A percentile compares a stretch with the other conserved stretches of the same genome.
Evolutionary conservation across 2,113 vertebrate species (phyloP).

Genomic region (Bufo bufo): DNA sequence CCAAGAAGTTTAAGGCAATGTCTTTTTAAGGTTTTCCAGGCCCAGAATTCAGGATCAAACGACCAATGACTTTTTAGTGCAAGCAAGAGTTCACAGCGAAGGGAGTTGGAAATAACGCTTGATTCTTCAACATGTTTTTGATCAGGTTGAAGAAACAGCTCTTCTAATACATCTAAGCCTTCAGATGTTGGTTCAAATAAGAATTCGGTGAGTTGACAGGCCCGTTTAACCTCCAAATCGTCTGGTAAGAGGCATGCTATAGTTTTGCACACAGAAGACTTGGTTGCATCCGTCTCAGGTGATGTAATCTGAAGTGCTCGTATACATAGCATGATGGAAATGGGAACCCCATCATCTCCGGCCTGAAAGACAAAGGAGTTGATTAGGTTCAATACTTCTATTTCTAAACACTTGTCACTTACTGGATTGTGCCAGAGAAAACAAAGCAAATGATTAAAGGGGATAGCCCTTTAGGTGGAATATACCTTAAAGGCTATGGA

Average conservation of each 20-base stretch:
- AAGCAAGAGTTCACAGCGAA: constrained; percentile 92
- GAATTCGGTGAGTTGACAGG: constrained; percentile 95
- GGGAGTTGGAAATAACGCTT: constrained; percentile 89
- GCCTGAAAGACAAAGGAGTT: constrained; percentile 69
- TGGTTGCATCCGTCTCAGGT: constrained; percentile 84
- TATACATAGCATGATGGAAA: constrained; percentile 90
- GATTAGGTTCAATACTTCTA: background rate
- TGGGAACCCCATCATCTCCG: constrained; percentile 82
- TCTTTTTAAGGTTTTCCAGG: constrained; percentile 95
- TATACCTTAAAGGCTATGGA: too few relatives aligned
- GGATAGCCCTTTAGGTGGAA: too few relatives aligned
- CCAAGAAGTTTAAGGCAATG: constrained; percentile 88
- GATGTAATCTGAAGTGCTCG: constrained; percentile 93
- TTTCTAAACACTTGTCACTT: background rate
- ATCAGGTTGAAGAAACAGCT: constrained; percentile 89
- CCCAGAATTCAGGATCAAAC: constrained; percentile 98
- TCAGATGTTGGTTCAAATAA: constrained; percentile 84
- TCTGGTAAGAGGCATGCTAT: constrained; percentile 89
- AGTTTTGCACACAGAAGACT: constrained; percentile 91
- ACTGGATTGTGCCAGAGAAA: too few relatives aligned
- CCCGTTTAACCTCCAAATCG: constrained; percentile 92
- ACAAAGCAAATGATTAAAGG: too few relatives aligned
- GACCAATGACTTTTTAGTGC: constrained; percentile 96
- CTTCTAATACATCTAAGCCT: constrained; percentile 84
- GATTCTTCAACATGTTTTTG: constrained; percentile 93